These are phyloP conservation scores for Ceyx cyanopectus DNA, from an alignment of 2,113 vertebrate species.

Conservation along the genomic window DNA sequence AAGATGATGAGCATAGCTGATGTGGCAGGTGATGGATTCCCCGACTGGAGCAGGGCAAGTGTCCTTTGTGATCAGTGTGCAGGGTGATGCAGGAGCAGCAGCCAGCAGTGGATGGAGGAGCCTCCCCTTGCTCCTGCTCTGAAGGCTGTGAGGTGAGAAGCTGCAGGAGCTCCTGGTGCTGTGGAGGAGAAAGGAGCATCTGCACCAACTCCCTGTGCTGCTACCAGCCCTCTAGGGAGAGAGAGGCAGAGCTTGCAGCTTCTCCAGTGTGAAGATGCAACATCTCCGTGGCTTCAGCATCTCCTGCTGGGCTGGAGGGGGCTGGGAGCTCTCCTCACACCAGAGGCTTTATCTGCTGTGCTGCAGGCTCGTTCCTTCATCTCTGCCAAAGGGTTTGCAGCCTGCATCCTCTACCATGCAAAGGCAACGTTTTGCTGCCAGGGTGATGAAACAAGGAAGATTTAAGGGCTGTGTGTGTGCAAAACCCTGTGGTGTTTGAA, in stretches of 20 bases:
- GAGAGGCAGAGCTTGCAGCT: neutral
- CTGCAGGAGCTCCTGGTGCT: neutral
- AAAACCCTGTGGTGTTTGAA: constrained; percentile 15
- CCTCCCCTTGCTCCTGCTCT: neutral
- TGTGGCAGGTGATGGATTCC: constrained; percentile 10
- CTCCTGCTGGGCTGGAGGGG: accelerated
- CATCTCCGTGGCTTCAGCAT: neutral
- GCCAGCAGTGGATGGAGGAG: neutral
- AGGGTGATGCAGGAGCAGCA: neutral
- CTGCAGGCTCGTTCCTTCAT: constrained; percentile 3
- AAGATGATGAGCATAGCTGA: neutral
- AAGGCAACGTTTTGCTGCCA: constrained; percentile 11
- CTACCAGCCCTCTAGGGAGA: neutral
- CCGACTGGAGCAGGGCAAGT: neutral
- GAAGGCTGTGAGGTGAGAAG: neutral
- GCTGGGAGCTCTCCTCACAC: neutral
- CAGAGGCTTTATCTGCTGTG: neutral
- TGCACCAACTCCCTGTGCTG: accelerated
- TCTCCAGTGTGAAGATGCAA: neutral
- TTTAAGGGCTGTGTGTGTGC: neutral
- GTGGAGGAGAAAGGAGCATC: neutral
- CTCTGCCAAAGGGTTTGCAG: constrained; percentile 15
- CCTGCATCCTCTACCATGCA: neutral
- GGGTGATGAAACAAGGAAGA: constrained; percentile 24
- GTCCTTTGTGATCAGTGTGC: neutral